Base-by-base conservation (phyloP, 2,113 vertebrate genomes). In the Scomber japonicus region DNA sequence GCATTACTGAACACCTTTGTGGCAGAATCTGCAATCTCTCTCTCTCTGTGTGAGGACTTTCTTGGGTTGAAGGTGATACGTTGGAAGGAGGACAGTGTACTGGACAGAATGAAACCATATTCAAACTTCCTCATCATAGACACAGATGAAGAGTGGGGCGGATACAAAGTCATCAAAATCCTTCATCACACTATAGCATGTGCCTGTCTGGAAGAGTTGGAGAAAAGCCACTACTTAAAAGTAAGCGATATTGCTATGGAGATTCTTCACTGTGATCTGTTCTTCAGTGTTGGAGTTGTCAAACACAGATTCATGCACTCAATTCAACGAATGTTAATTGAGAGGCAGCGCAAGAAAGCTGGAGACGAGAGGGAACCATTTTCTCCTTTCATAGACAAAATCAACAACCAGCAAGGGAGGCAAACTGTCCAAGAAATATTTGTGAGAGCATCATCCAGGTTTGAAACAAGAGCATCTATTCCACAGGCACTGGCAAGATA, bases 401-500 rank as follows among this genome's bases (percentile, higher is more conserved):
- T 94, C 19, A 82, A 91, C 21, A 16, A 2, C 0, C 60, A 71
- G 54, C 3, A 86, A 40, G 88, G 86, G 0, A 67, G 79, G 45
- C 50, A 81, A 73, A 71, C 65, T 0, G 0, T 92, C 59, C 83
- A 77, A 80, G 51, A 92, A 3, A 86, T 93, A 51, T 90, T 92
- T 78, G 87, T n/a, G 12, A 90, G 74, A 69, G 92, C 93, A 14
- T 87, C 91, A 2, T 50, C 74, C 14, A 65, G 86, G 45, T 92
- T 90, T 81, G 64, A 62, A 2, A 61, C 11, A 6, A 83, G 79
- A 0, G 5, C 76, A 4, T 71, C 84, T 5, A 88, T 94, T 74
- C 92, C 92, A 27, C 91, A 93, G 75, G 92, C 92, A 11, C 0
- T 94, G 56, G 92, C 93, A 0, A 90, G 93, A 51, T 91, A 92